Conservation (phyloP, 1,140 invertebrate species). For the Plutomurus gul region DNA sequence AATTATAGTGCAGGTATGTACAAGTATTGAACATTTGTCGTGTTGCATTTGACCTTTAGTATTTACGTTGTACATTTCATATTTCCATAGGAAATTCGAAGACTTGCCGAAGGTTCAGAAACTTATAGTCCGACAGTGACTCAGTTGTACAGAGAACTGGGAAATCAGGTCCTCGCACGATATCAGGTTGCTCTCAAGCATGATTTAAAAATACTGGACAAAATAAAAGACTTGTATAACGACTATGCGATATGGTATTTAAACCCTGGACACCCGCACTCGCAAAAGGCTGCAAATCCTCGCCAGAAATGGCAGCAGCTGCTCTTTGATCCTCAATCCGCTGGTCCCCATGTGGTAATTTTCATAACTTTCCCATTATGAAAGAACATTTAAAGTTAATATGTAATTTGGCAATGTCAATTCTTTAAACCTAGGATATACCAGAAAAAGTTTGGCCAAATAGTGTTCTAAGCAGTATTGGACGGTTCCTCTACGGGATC, state of each 20-base stretch:
- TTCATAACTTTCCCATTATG: background rate
- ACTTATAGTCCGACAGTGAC: conserved; percentile 73
- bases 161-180: conserved; percentile 68
- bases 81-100: conserved; percentile 69
- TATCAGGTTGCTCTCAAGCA: conserved; percentile 70
- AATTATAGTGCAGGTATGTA: conserved; percentile 60
- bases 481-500: conserved; percentile 85
- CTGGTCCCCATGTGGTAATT: conserved; percentile 64
- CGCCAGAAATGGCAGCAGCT: conserved; percentile 75
- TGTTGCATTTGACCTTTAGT: background rate
- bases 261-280: conserved; percentile 52
- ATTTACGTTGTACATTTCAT: background rate
- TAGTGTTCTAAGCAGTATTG: conserved; percentile 66
- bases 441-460: conserved; percentile 69
- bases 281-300: conserved; percentile 61
- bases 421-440: conserved; percentile 57
- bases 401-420: background rate
- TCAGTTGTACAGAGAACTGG: conserved; percentile 70
- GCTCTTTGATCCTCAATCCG: conserved; percentile 61
- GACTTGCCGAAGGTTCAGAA: conserved; percentile 74
- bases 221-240: conserved; percentile 69
- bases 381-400: background rate
- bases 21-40: background rate
- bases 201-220: conserved; percentile 68
- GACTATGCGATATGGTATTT: conserved; percentile 74